Evolutionary conservation across 2,797 vertebrate species (phyloP).

Genomic region (Lithobates sylvaticus): DNA sequence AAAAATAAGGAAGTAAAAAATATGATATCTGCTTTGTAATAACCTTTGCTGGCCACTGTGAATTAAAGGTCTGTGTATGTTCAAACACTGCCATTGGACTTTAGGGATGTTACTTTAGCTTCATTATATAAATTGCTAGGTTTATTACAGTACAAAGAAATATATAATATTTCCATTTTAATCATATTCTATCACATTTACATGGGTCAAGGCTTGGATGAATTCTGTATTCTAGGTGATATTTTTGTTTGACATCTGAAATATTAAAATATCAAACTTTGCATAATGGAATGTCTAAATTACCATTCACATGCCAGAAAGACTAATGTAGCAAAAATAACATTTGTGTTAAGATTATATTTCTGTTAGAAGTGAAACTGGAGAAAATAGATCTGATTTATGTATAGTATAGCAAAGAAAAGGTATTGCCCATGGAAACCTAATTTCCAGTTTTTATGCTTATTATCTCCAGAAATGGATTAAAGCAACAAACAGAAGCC

Average conservation of each 20-base stretch:
- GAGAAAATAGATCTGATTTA: background rate
- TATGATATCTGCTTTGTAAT: no score
- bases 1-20: background rate
- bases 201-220: background rate
- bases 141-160: background rate
- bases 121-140: background rate
- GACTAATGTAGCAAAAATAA: constrained; percentile 7
- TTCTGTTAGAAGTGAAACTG: background rate
- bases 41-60: no score
- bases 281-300: constrained; percentile 25
- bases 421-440: no score
- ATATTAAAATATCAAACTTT: constrained; percentile 37
- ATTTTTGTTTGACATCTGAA: constrained; percentile 1
- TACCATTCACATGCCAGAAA: constrained; percentile 12
- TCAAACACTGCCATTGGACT: background rate
- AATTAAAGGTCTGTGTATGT: no score
- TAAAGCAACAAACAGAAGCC: no score
- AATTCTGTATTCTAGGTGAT: constrained; percentile 1
- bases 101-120: background rate
- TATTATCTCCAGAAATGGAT: no score
- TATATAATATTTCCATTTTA: background rate
- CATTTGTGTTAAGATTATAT: constrained; percentile 20
- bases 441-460: no score
- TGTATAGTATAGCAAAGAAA: background rate
- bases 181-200: background rate